Percentiles rank a stretch among this genome's conserved stretches.
These are phyloP conservation scores for Drosophila dives DNA, from an alignment of 2,888 invertebrate genomes.

Conservation along the genomic window DNA sequence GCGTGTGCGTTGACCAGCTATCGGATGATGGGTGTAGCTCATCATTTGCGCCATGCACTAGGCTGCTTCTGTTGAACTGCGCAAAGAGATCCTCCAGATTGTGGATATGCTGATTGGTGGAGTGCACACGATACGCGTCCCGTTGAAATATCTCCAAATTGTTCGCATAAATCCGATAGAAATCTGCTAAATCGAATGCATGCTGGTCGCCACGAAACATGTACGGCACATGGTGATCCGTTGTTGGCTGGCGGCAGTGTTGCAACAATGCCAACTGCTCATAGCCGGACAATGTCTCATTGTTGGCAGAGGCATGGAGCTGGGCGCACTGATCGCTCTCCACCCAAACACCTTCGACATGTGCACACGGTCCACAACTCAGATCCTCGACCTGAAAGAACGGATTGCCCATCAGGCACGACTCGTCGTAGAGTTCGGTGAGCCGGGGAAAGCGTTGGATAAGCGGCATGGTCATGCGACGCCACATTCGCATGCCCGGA, in stretches of 20 bases:
- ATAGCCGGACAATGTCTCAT: conserved; percentile 9
- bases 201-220: conserved; percentile 87
- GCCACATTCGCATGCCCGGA: conserved; percentile 90
- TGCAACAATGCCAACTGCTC: conserved; percentile 38
- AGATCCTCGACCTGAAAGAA: conserved; percentile 92
- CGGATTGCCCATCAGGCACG: conserved; percentile 93
- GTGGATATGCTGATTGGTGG: conserved; percentile 81
- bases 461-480: conserved; percentile 91
- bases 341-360: conserved; percentile 87
- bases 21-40: not conserved
- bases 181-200: conserved; percentile 86
- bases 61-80: conserved; percentile 77
- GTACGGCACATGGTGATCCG: conserved; percentile 85
- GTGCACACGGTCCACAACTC: conserved; percentile 93
- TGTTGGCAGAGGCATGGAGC: conserved; percentile 14
- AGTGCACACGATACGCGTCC: conserved; percentile 86
- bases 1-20: conserved; percentile 64
- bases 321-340: conserved; percentile 62
- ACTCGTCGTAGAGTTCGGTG: conserved; percentile 92
- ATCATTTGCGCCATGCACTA: not conserved
- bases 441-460: conserved; percentile 90
- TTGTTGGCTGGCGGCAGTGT: conserved; percentile 56
- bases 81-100: conserved; percentile 84
- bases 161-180: conserved; percentile 87
- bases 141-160: conserved; percentile 88